Base-by-base conservation (phyloP, 2,888 invertebrate genomes). In the Drosophila hamatofila region DNA sequence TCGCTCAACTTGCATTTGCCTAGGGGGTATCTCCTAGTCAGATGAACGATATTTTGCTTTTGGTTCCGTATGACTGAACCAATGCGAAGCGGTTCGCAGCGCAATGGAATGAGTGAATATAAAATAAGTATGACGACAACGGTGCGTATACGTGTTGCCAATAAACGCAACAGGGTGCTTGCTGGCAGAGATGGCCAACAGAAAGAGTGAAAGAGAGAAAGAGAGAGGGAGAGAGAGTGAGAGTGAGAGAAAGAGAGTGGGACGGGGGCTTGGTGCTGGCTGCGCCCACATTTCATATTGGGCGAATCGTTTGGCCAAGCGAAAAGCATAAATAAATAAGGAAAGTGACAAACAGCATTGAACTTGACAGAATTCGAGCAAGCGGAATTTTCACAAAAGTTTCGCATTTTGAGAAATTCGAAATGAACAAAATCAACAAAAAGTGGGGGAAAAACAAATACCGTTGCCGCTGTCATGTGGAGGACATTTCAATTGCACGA, bases 141-240 rank as follows among this genome's bases (percentile, higher is more conserved):
- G 59, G 41, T 72, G 68, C 80, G 74, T 75, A 79, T 68, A 69
- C 75, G 71, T 72, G 58, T 58, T 79, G 75, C 63, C 72, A 67
- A 70, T 49, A 76, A 58, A 57, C 64, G 54, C 63, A 72, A 23
- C 63, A 44, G 27, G 52, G 52, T 52, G 35, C 37, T 18, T 4
- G 16, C 1, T 8, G 4, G 16, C 25, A 41, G 4, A 21, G 1
- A 5, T 16, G 33, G 49, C 9, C 30, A 30, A n/a, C n/a, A n/a
- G n/a, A n/a, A n/a, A 30, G 9, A 30, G 2, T 9, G 30, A 30
- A 9, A 30, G 9, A 30, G 30, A 30, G 30, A 27, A 1, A 30
- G 30, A 30, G 11, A 30, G 30, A 30, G 30, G 9, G 9, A 2
- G 30, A 11, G 30, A 11, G 25, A 2, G 4, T 2, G 30, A 30